Conservation (phyloP, 2,113 vertebrate species). For the Ceuthmochares aereus region DNA sequence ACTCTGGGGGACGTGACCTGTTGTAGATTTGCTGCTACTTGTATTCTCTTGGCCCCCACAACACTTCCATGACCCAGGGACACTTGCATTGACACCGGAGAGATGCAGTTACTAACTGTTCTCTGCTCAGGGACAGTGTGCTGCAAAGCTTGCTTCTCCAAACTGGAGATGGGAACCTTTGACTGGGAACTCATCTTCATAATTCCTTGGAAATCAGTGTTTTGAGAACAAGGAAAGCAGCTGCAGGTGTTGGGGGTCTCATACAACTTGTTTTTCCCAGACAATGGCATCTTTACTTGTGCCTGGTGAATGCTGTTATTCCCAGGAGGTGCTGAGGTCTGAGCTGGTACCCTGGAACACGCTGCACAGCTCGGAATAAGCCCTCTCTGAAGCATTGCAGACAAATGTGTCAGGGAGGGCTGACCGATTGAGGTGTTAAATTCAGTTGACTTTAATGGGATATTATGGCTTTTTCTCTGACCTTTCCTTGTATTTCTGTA, state of each 20-base stretch:
- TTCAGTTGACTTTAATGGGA: neutral
- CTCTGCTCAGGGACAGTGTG: neutral
- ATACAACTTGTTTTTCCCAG: neutral
- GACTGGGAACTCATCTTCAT: neutral
- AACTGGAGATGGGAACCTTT: neutral
- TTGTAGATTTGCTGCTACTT: neutral
- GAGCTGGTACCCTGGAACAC: neutral
- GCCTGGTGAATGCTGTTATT: neutral
- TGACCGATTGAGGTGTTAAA: neutral
- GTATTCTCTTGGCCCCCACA: neutral
- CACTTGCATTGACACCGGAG: neutral
- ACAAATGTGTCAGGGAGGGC: neutral
- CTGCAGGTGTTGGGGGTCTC: neutral
- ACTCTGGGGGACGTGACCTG: rapidly evolving
- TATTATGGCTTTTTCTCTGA: neutral
- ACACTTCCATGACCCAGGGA: neutral
- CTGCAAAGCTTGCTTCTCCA: neutral
- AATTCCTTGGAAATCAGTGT: neutral
- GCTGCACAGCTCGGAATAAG: neutral
- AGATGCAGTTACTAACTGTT: neutral
- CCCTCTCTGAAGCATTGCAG: neutral
- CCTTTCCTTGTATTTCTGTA: neutral
- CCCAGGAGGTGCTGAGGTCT: neutral
- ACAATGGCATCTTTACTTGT: neutral
- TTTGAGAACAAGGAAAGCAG: neutral